Evolutionary conservation across 1,140 invertebrate genomes (phyloP), one percentile per base, ranked within the genome.

Genomic region (Phortica variegata): DNA sequence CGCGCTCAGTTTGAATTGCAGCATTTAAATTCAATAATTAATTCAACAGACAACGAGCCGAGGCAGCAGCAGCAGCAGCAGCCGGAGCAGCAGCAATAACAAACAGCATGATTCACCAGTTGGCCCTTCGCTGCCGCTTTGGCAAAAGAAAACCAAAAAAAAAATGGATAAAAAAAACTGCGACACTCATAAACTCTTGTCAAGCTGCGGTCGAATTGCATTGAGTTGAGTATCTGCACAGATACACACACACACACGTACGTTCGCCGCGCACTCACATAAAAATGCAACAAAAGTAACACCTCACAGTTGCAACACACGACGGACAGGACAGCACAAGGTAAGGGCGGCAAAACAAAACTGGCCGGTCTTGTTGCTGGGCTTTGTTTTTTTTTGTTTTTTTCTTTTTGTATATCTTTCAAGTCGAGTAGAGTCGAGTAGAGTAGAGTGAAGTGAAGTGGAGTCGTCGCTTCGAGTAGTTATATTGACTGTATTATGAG

Each of bases 131-230:
- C 26, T 12, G 26, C 6, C 6, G 52, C 32, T 49, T 65, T 49
- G 46, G 49, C 13, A 7, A 10, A 34, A 5, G 26, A 41, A 54
- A 60, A 45, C 60, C 59, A 61, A 61, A 61, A 58, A 61, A 59
- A 58, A 59, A 43, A 41, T 36, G 40, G 43, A 54, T n/a, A n/a
- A n/a, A n/a, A 60, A 63, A 60, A 44, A 43, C 61, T 65, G 57
- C 63, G 60, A 54, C 65, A 69, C 63, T 68, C 63, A 68, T 68
- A 68, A 68, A 68, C 63, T 68, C 63, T 68, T 68, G 63, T 68
- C 63, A 65, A 65, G 61, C 61, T 57, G 56, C 62, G 52, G 58
- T 49, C 41, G 4, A 10, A 34, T n/a, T 46, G 49, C 57, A 47
- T 40, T 49, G 54, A 45, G 60, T 48, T 45, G 54, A 13, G 44